A percentile compares a stretch with the other conserved stretches of the same genome.
Evolutionary conservation across 2,797 vertebrate species (phyloP).

Genomic region (Podarcis lilfordi): DNA sequence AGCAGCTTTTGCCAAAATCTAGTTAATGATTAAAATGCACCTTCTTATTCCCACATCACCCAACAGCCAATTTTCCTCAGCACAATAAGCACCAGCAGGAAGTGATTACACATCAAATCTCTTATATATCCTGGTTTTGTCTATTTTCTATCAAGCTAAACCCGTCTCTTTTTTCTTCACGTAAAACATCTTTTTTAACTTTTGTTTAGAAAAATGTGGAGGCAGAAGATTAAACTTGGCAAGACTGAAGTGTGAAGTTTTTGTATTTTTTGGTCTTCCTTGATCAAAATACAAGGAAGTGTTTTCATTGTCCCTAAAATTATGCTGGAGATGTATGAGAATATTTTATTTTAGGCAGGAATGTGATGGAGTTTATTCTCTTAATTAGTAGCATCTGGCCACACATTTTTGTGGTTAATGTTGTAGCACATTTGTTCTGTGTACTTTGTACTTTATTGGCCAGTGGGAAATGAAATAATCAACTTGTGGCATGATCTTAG

Average conservation of each 20-base stretch:
- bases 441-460: neutral
- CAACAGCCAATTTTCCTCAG: neutral
- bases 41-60: neutral
- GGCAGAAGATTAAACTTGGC: constrained; percentile 36
- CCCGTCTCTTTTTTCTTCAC: constrained; percentile 11
- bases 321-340: constrained; percentile 20
- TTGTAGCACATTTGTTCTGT: constrained; percentile 2
- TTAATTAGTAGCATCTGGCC: constrained; percentile 27
- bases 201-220: constrained; percentile 24
- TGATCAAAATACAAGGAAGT: constrained; percentile 19
- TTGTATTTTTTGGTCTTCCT: constrained; percentile 5
- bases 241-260: constrained; percentile 11
- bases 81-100: neutral
- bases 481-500: constrained; percentile 19
- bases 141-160: constrained; percentile 8
- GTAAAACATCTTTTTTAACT: constrained; percentile 17
- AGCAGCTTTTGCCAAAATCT: neutral
- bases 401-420: constrained; percentile 18
- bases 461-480: neutral
- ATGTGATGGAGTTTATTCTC: constrained; percentile 17
- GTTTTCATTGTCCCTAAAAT: neutral
- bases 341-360: constrained; percentile 8
- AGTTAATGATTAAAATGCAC: neutral
- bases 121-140: neutral
- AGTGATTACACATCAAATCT: neutral